Evolutionary conservation across 2,113 vertebrate genomes (phyloP), one percentile per base, ranked within the genome.

Genomic region (Heterochromis multidens): DNA sequence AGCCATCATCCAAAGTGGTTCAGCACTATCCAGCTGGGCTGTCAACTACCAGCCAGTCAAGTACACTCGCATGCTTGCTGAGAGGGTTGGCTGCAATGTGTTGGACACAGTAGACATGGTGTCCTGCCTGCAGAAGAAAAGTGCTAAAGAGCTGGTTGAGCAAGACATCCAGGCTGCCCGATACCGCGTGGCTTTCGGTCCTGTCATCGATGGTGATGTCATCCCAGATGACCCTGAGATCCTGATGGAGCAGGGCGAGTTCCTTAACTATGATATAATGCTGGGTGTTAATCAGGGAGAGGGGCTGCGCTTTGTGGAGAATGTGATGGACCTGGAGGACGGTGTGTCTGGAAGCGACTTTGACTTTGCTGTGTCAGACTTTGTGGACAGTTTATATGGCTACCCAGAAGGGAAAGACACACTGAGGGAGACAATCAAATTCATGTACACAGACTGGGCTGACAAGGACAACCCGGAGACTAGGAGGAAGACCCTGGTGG

Each of bases 381-480:
- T 99, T 88, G 99, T 99, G 95, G 99, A 99, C 92, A 99, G 98
- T 91, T 96, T 99, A 67, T 99, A 99, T 0, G 99, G 99, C 77
- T 99, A 99, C 91, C 98, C 99, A 0, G 99, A 99, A 92, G 98
- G 98, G 23, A 99, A 99, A 88, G 99, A 99, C 95, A 99, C 98
- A 5, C 95, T 99, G 83, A 95, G 99, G 72, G 99, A 99, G 92
- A 99, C 99, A 79, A 99, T 99, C 92, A 99, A 99, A 92, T 99
- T 99, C 94, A 99, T 99, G 99, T 99, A 99, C 95, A 99, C 99
- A 0, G 99, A 99, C 95, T 99, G 99, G 99, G 99, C 99, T 0
- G 99, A 99, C 93, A 96, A 98, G 37, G 98, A 99, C 95, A 99
- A 99, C 94, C 98, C 98, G 0, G 99, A 99, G 92, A 99, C 98